Percentiles rank a stretch among this genome's conserved stretches.
Evolutionary conservation across 2,113 vertebrate species (phyloP).

Genomic region (Herpailurus yagouaroundi): DNA sequence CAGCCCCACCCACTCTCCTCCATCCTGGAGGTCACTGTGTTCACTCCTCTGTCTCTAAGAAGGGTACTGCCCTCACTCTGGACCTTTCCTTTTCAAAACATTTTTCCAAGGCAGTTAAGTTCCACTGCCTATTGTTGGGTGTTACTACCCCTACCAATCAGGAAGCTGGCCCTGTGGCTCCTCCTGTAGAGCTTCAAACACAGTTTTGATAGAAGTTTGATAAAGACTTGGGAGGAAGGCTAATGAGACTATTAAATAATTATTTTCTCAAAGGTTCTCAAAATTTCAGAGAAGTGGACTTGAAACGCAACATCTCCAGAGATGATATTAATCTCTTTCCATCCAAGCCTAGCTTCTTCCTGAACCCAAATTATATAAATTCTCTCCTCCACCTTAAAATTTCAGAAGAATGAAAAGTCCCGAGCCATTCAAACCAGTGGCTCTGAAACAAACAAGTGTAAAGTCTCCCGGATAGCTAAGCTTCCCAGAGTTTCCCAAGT

Average conservation of each 20-base stretch:
- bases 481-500: conserved; percentile 19
- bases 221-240: not conserved
- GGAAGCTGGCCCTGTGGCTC: not conserved
- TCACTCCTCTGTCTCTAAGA: conserved; percentile 43
- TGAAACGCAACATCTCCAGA: not conserved
- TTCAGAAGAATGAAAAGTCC: conserved; percentile 35
- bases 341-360: not conserved
- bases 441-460: conserved; percentile 28
- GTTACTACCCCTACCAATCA: not conserved
- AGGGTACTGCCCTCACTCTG: conserved; percentile 43
- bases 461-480: not conserved
- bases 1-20: conserved; percentile 69
- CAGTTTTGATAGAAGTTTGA: not conserved
- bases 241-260: not conserved
- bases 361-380: not conserved
- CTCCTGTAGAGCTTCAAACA: not conserved
- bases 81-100: conserved; percentile 55
- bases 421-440: not conserved
- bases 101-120: conserved; percentile 36
- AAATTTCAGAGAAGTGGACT: conserved; percentile 6
- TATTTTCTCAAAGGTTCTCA: conserved; percentile 14
- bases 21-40: conserved; percentile 66
- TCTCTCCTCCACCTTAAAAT: not conserved
- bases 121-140: not conserved
- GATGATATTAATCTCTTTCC: not conserved